phyloP scores from a whole-genome alignment of 1,140 invertebrate genomes.

The Bombus vancouverensis region DNA sequence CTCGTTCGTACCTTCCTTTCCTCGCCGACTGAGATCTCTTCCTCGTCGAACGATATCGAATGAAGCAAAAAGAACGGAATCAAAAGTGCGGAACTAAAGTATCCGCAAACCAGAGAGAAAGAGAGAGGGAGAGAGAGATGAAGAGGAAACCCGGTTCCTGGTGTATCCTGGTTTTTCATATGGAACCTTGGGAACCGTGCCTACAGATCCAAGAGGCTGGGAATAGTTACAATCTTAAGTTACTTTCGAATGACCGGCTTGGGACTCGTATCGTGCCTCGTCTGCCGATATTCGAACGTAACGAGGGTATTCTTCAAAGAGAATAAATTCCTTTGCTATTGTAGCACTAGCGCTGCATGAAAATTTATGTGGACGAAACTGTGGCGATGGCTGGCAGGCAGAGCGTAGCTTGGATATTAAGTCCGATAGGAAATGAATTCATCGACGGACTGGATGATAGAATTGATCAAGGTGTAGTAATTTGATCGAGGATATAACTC shows the following conservation, averaged over 20 bases:
- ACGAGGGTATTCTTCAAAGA: constrained; percentile 36
- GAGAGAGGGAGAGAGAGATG: background rate
- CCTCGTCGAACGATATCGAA: constrained; percentile 9
- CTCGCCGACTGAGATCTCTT: background rate
- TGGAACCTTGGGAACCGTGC: constrained; percentile 48
- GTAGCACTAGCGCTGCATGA: background rate
- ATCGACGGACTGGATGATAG: background rate
- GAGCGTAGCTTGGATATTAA: constrained; percentile 5
- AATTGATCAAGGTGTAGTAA: background rate
- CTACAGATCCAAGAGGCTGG: background rate
- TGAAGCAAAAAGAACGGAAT: constrained; percentile 39
- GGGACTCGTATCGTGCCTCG: constrained; percentile 53
- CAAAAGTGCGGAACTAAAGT: constrained; percentile 27
- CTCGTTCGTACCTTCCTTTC: constrained; percentile 4
- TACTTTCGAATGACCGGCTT: constrained; percentile 64
- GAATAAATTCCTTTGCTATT: constrained; percentile 49
- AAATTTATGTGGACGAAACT: constrained; percentile 18
- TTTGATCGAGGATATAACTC: background rate
- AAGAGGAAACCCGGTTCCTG: constrained; percentile 36
- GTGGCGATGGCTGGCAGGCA: background rate
- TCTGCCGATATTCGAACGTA: constrained; percentile 52
- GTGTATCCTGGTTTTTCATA: constrained; percentile 63
- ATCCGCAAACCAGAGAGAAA: background rate
- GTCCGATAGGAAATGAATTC: background rate
- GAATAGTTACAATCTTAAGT: constrained; percentile 63